These are phyloP conservation scores for Rhynchomys soricoides DNA, from an alignment of 2,113 vertebrate genomes.

Conservation along the genomic window DNA sequence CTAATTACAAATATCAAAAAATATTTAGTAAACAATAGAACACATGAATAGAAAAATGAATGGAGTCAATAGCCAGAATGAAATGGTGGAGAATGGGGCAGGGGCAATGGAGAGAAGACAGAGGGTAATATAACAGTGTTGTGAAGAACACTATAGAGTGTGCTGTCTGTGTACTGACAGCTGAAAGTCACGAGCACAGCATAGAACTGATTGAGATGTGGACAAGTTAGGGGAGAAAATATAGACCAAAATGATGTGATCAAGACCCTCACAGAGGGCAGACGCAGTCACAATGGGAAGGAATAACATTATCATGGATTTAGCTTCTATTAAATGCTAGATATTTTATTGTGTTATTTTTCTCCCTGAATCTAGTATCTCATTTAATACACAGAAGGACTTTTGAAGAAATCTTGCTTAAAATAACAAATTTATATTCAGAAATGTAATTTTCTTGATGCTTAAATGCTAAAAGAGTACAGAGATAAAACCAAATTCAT, in stretches of 20 bases:
- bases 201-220: background rate
- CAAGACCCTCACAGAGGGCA: background rate
- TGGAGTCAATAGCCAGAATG: background rate
- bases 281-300: background rate
- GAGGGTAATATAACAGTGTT: fast-evolving
- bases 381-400: background rate
- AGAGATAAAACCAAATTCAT: background rate
- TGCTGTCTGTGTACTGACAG: too few species aligned
- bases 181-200: background rate
- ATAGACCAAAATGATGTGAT: background rate
- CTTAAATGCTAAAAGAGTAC: background rate
- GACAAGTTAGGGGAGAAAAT: background rate
- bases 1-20: background rate
- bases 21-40: background rate
- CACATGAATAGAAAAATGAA: background rate
- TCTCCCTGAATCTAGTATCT: background rate
- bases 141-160: background rate
- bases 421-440: background rate
- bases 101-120: background rate
- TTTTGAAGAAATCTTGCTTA: slow-evolving; percentile 2
- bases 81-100: background rate
- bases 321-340: background rate
- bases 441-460: background rate
- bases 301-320: background rate
- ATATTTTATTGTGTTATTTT: background rate